Evolutionary conservation across 2,113 vertebrate species (phyloP), one percentile per base, ranked within the genome.

Genomic region (Otocyon megalotis): DNA sequence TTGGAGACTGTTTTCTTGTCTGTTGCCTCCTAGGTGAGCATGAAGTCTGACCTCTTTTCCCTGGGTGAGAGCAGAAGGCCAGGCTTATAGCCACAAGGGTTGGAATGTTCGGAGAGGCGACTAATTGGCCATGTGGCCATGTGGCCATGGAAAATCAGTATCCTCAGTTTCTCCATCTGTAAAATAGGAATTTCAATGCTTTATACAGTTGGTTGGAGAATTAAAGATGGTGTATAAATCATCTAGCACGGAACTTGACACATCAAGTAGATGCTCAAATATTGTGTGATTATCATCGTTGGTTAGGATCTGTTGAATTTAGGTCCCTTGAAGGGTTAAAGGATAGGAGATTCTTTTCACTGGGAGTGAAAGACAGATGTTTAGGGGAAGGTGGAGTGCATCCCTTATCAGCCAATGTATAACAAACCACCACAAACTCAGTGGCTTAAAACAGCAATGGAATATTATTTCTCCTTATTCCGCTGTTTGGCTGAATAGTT

Each of bases 31-130:
- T 58, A 50, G 26, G 16, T 71, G 35, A 81, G 63, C 11, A 48
- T 12, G 16, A 87, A 67, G 28, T 90, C 87, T 96, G 80, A 93
- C 87, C 65, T 96, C 20, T 43, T 95, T 84, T 93, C 71, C n/a
- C 26, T 88, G 65, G 88, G 84, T 93, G 48, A 87, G 65, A 84
- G 88, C 79, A 90, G 58, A 96, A 85, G 79, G 93, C 43, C 96
- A 92, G 67, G 54, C 8, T 93, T 85, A 35, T 80, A 82, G 81
- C 63, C 56, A 22, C 35, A 93, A 69, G 79, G n/a, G 13, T 92
- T 93, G 81, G 35, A 93, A 94, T 48, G 10, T 63, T 15, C 60
- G 54, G 48, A 88, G 60, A 91, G 87, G 32, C 90, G 56, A 56
- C 53, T 48, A 43, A 19, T 0, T 80, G 65, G 37, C 26, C 3